Base-by-base conservation (phyloP, 2,113 vertebrate genomes). In the Zapus hudsonius region DNA sequence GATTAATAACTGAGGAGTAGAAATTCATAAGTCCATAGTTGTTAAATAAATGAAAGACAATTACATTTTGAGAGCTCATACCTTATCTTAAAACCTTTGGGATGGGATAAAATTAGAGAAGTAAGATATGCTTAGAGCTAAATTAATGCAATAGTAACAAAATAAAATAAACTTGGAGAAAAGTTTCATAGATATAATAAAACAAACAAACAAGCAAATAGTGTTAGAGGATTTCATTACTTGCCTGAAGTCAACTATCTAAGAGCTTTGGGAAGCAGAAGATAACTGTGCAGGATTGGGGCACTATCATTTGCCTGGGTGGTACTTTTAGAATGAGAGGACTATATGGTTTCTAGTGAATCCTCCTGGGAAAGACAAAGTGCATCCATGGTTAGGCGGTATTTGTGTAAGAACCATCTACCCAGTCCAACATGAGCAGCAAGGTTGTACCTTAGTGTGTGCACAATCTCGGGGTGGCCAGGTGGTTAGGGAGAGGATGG, bases 131-230 rank as follows among this genome's bases (percentile, higher is more conserved):
- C 64, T 76, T 85, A 57, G 22, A 86, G 13, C 63, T 81, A 69
- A 92, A 87, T 69, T 47, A 87, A 95, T 44, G n/a, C 15, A 89
- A 23, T 20, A 79, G 52, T 91, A 66, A 85, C n/a, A n/a, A n/a
- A n/a, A n/a, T n/a, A 88, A 91, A 95, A 29, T 82, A 76, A 83
- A 69, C n/a, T 76, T 33, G n/a, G 52, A 52, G 61, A 33, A 90
- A 61, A 72, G 73, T 63, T 84, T 64, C 66, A 87, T 22, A n/a
- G 17, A 47, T 29, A 25, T 7, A 81, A 64, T 84, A 86, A 92
- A 92, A 74, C 57, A 79, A 73, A 84, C 55, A 93, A 87, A 81
- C 31, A 47, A 47, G 67, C n/a, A 55, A 40, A 36, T n/a, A 0
- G 16, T 78, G 9, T 70, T 55, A 42, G n/a, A 80, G 22, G 61